Base-by-base conservation (phyloP, 2,113 vertebrate genomes). In the Saccopteryx bilineata region DNA sequence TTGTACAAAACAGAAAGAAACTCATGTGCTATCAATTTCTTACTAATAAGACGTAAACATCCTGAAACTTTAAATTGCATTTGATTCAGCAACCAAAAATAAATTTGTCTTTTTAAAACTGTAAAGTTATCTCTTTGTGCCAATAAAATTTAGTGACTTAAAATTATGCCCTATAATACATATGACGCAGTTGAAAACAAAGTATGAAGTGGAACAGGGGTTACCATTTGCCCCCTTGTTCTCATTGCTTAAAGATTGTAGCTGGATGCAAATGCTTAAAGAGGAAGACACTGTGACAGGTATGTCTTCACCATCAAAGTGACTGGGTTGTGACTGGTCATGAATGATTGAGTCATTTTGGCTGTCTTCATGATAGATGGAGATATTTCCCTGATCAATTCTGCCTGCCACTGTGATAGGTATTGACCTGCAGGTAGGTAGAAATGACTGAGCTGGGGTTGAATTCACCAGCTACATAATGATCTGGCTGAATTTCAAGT, bases 21-120 rank as follows among this genome's bases (percentile, higher is more conserved):
- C 1, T n/a, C 94, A 94, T 52, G 68, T 93, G 91, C 83, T 91
- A 87, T 95, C 90, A 97, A 97, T 96, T 96, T 97, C 69, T 97
- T 95, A 85, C 95, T 96, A 97, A 97, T 95, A 96, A 97, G 97
- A 96, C 89, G 65, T 95, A 96, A 98, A 95, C 92, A 97, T 97
- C 91, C 91, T 96, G 88, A 68, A 97, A 95, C 83, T 93, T 96
- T 87, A 97, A 95, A 95, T 63, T 91, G 65, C 94, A 94, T 96
- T 97, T 97, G 95, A 96, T 93, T 97, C 79, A 95, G 93, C 60
- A 88, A 89, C 90, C 79, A 95, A 96, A 98, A 97, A 95, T 97
- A 96, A 97, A 94, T 93, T 72, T 78, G 19, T 96, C 93, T 92
- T 92, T 97, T 96, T 50, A 92, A 97, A 96, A 88, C 74, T 94